phyloP scores from a whole-genome alignment of 1,140 invertebrate genomes.

The Temnothorax curvispinosus region DNA sequence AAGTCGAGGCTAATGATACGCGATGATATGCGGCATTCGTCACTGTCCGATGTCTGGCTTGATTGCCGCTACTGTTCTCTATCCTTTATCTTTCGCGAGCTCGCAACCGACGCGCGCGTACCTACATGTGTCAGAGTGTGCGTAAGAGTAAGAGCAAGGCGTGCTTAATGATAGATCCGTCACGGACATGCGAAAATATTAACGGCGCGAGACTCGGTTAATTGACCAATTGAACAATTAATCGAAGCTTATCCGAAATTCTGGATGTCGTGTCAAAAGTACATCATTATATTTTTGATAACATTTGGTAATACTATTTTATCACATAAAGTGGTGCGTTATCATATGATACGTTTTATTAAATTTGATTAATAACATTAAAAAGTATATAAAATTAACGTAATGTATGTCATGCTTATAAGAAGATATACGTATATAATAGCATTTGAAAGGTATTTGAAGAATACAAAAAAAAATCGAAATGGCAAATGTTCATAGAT shows the following conservation, averaged over 20 bases:
- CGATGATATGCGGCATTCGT: slow-evolving; percentile 84
- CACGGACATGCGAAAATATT: slow-evolving; percentile 40
- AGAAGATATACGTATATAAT: background rate
- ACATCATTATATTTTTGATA: background rate
- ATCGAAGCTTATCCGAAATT: background rate
- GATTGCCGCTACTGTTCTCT: slow-evolving; percentile 83
- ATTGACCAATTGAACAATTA: slow-evolving; percentile 38
- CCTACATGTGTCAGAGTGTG: background rate
- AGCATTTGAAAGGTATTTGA: slow-evolving; percentile 18
- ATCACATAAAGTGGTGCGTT: background rate
- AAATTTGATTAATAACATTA: background rate
- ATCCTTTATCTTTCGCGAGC: slow-evolving; percentile 75
- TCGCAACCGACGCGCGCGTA: slow-evolving; percentile 53
- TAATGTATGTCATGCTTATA: background rate
- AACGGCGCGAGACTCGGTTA: slow-evolving; percentile 12
- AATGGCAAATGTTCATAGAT: slow-evolving; percentile 32
- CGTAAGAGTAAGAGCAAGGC: slow-evolving; percentile 32
- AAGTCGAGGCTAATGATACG: slow-evolving; percentile 82
- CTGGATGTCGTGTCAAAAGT: background rate
- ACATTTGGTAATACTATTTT: background rate
- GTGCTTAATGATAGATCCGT: slow-evolving; percentile 54
- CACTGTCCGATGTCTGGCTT: slow-evolving; percentile 83
- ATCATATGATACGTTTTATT: background rate
- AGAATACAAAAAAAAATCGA: slow-evolving; percentile 1
- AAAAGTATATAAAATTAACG: background rate